Percentiles rank a stretch among this genome's conserved stretches.
These are phyloP conservation scores for Ips typographus DNA, from an alignment of 1,140 invertebrate species.

Conservation along the genomic window DNA sequence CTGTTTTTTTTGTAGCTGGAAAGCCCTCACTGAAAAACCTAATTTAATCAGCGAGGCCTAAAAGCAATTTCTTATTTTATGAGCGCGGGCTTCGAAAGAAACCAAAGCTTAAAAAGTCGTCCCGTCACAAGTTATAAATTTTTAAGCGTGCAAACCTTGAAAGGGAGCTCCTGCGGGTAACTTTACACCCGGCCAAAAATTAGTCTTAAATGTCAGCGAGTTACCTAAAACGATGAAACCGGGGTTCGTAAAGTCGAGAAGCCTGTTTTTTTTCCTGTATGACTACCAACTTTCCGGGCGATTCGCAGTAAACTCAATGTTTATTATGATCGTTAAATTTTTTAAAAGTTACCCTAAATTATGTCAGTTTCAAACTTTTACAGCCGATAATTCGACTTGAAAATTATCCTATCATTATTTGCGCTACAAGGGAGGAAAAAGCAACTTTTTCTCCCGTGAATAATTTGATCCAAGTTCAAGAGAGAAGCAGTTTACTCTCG, in stretches of 20 bases:
- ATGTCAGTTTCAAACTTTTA: too few species aligned
- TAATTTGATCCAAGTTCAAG: too few species aligned
- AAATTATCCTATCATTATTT: too few species aligned
- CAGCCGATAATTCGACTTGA: too few species aligned
- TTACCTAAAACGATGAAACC: neutral
- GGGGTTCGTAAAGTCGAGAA: neutral
- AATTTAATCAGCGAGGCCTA: neutral
- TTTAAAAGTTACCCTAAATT: too few species aligned
- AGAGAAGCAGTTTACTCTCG: too few species aligned
- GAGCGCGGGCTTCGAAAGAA: neutral
- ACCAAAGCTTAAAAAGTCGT: constrained; percentile 6
- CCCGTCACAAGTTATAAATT: constrained; percentile 16
- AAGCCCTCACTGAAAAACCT: neutral
- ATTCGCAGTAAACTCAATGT: too few species aligned
- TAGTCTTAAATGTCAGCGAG: constrained; percentile 8
- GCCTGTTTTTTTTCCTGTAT: neutral
- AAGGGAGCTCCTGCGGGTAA: constrained; percentile 2
- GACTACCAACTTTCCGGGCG: too few species aligned
- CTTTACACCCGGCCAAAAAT: constrained; percentile 10
- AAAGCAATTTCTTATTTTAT: constrained; percentile 3
- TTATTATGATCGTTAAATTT: too few species aligned
- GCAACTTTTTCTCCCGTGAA: too few species aligned
- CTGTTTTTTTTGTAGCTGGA: neutral
- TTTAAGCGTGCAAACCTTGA: neutral
- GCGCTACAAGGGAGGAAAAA: too few species aligned